These are phyloP conservation scores for Gnathonemus longibarbis DNA, from an alignment of 2,113 vertebrate genomes.

Conservation along the genomic window DNA sequence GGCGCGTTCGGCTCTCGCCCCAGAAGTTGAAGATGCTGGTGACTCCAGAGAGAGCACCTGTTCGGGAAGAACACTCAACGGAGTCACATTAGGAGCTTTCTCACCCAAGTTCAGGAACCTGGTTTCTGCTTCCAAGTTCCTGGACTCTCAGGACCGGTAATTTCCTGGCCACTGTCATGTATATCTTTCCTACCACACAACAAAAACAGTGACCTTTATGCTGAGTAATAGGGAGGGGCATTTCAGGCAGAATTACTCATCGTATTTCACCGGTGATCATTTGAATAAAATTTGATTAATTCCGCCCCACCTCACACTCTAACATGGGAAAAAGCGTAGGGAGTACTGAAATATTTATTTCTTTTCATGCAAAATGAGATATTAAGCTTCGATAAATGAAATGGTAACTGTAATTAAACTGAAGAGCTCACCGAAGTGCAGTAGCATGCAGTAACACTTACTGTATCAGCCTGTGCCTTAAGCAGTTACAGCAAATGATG, in stretches of 20 bases:
- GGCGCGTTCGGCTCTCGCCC: constrained; percentile 59
- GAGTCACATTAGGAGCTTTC: not conserved
- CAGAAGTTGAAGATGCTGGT: constrained; percentile 79
- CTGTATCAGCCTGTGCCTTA: not conserved
- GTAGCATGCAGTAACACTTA: not conserved
- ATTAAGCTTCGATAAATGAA: not conserved
- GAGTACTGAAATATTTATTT: not conserved
- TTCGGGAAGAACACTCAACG: not conserved
- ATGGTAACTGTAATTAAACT: not conserved
- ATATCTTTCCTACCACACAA: not conserved
- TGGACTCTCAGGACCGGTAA: not conserved
- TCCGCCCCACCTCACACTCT: not conserved
- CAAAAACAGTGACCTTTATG: not conserved
- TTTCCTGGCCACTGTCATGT: not conserved
- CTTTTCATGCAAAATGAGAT: not conserved
- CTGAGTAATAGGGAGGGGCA: not conserved
- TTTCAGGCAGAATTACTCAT: not conserved
- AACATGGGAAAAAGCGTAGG: not conserved
- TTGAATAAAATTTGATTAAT: not conserved
- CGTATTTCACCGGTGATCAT: not conserved
- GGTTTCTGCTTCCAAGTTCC: not conserved
- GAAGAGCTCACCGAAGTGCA: not conserved
- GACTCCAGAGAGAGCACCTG: constrained; percentile 67
- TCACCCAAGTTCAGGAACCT: not conserved
- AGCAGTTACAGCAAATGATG: not conserved